Base-by-base conservation (phyloP, 2,113 vertebrate genomes). In the Pterocles gutturalis region DNA sequence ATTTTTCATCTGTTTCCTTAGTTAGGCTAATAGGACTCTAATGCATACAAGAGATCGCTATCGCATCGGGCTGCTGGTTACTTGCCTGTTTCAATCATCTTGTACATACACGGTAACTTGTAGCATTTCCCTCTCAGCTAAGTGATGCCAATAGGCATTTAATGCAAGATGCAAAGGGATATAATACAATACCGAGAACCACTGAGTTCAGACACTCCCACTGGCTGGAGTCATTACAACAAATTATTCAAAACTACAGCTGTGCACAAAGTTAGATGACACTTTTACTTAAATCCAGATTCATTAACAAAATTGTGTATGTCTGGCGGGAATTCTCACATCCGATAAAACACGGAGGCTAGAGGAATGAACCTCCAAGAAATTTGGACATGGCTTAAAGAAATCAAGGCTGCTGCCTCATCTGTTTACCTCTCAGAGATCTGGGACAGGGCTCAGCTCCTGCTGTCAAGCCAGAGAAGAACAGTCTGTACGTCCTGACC, bases 1-100 rank as follows among this genome's bases (percentile, higher is more conserved):
- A 38, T 64, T 96, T 96, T 87, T 89, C 88, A 46, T 71, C 62
- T 92, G 49, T 84, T 89, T 87, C 58, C 55, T 46, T 94, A 77
- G 62, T 83, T 73, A 26, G n/a, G 29, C 33, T 90, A 89, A 77
- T 17, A 58, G 55, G 62, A 94, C 43, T 24, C 67, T 90, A 73
- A 83, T 21, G 55, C 43, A 84, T 43, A 60, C 0, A 0, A 48
- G 64, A 96, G 90, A 92, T 89, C 3, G 0, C 36, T 88, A 51
- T 84, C 69, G 1, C 18, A 4, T 45, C 7, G 2, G 46, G 62
- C 45, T 90, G 89, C 67, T 1, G 1, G 51, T 82, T 51, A 31
- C 46, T 70, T n/a, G 31, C 78, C 89, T 92, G 60, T 57, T 91
- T 78, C 91, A 73, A 34, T 87, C 76, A 41, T 17, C 78, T 87